Evolutionary conservation across 2,888 invertebrate genomes (phyloP).

Genomic region (Dicycla oo): DNA sequence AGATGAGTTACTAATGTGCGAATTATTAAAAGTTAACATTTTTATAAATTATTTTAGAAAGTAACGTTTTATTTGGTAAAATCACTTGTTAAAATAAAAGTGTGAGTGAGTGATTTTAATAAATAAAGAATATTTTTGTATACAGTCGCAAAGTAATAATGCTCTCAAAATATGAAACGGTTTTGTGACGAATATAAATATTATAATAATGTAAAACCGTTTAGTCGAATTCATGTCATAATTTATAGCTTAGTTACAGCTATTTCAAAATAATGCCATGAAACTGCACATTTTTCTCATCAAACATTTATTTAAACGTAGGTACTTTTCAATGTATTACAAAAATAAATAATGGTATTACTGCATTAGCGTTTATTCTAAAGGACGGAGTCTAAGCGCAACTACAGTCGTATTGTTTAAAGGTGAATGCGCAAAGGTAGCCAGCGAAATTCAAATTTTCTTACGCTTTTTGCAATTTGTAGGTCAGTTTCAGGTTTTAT

Average conservation of each 20-base stretch:
- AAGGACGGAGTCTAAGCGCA: not conserved
- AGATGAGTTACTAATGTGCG: constrained; percentile 24
- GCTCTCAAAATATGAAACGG: constrained; percentile 43
- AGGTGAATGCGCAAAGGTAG: no score
- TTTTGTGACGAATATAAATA: constrained; percentile 36
- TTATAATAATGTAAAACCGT: constrained; percentile 32
- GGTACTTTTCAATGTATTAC: not conserved
- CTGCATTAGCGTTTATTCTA: constrained; percentile 1
- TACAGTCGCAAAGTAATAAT: constrained; percentile 39
- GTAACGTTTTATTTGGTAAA: constrained; percentile 42
- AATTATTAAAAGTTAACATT: constrained; percentile 16
- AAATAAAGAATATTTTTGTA: constrained; percentile 57
- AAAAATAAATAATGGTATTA: not conserved
- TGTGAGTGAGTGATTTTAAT: constrained; percentile 48
- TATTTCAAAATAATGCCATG: constrained; percentile 21
- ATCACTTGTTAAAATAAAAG: constrained; percentile 31
- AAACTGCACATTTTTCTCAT: constrained; percentile 37
- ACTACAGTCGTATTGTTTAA: not conserved
- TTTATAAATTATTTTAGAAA: constrained; percentile 26
- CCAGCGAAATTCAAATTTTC: no score
- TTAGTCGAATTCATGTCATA: constrained; percentile 6
- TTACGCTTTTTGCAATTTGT: no score
- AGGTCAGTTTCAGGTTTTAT: no score
- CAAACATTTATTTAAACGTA: constrained; percentile 15
- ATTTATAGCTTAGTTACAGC: constrained; percentile 39